These are phyloP conservation scores for Sisyra nigra DNA, from an alignment of 2,888 invertebrate genomes.

Conservation along the genomic window DNA sequence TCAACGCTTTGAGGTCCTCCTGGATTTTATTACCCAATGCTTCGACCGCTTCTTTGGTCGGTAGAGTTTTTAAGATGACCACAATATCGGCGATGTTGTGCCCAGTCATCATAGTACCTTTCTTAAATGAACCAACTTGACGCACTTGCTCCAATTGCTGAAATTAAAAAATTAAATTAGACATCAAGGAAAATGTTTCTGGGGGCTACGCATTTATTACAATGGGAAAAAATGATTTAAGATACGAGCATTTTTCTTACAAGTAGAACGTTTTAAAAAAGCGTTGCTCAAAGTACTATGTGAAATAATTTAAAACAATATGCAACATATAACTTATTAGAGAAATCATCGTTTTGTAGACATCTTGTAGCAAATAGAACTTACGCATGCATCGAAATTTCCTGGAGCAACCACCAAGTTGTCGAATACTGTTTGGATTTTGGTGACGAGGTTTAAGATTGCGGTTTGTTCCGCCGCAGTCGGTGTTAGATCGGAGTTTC, in stretches of 20 bases:
- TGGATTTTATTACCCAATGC: slow-evolving; percentile 77
- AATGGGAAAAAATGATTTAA: background rate
- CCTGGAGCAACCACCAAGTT: slow-evolving; percentile 89
- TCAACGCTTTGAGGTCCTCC: slow-evolving; percentile 67
- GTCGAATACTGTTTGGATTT: slow-evolving; percentile 88
- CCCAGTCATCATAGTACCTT: slow-evolving; percentile 92
- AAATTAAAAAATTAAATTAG: slow-evolving; percentile 12
- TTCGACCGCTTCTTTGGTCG: slow-evolving; percentile 89
- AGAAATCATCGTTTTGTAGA: too few relatives aligned
- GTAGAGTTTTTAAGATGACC: slow-evolving; percentile 88
- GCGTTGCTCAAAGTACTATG: too few relatives aligned
- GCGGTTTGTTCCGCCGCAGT: slow-evolving; percentile 82
- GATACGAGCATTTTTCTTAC: too few relatives aligned
- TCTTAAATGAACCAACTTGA: slow-evolving; percentile 95
- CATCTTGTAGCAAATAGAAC: too few relatives aligned
- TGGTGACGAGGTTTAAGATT: slow-evolving; percentile 83
- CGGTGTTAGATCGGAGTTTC: slow-evolving; percentile 85
- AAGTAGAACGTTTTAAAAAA: too few relatives aligned
- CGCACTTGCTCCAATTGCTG: slow-evolving; percentile 87
- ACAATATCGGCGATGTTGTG: slow-evolving; percentile 94
- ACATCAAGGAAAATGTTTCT: background rate
- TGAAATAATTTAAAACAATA: too few relatives aligned
- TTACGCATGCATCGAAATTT: slow-evolving; percentile 87
- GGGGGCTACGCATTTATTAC: background rate
- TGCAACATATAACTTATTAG: too few relatives aligned